Evolutionary conservation across 2,113 vertebrate species (phyloP).

Genomic region (Amazona vittata): DNA sequence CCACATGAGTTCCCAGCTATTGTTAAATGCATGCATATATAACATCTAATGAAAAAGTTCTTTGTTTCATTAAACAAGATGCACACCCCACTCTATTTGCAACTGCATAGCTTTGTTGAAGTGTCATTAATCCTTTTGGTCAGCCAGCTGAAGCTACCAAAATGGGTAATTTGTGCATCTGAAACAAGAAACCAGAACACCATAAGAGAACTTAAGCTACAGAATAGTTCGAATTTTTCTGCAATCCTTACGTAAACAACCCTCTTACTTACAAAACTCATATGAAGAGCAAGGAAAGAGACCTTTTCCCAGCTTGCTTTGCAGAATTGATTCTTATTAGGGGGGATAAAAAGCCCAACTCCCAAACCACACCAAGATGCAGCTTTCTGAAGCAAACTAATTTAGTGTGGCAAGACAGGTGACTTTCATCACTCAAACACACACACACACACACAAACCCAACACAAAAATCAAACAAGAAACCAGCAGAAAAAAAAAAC

Average conservation of each 20-base stretch:
- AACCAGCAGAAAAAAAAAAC: neutral
- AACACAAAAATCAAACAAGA: neutral
- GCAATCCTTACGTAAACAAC: neutral
- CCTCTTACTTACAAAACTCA: neutral
- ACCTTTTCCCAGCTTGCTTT: neutral
- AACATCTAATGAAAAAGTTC: neutral
- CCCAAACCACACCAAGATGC: neutral
- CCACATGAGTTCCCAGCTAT: neutral
- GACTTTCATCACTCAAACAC: neutral
- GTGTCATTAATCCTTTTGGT: neutral
- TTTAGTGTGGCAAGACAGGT: neutral
- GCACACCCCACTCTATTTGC: neutral
- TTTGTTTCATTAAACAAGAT: neutral
- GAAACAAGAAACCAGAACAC: neutral
- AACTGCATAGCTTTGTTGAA: neutral
- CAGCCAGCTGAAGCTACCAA: neutral
- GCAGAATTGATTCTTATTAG: neutral
- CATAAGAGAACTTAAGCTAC: neutral
- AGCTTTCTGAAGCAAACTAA: neutral
- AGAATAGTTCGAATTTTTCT: neutral
- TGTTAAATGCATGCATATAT: accelerated
- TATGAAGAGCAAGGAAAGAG: neutral
- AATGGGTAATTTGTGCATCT: neutral
- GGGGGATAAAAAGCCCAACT: neutral
- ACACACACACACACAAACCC: neutral